These are phyloP conservation scores for Petrocephalus schoutedeni DNA, from an alignment of 2,797 vertebrate genomes.

Conservation along the genomic window DNA sequence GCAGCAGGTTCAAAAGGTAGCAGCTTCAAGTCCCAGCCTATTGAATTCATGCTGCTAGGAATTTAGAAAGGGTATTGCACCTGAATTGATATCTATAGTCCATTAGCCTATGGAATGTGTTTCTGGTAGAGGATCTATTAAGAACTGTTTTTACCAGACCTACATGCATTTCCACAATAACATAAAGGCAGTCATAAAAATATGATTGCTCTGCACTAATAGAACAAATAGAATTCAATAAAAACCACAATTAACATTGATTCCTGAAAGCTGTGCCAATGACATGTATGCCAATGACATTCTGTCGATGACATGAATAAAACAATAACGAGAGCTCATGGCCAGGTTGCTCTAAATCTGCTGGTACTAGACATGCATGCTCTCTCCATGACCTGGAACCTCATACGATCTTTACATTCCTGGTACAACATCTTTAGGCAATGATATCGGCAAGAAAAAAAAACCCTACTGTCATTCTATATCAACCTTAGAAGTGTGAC, in stretches of 20 bases:
- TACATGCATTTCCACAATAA: not conserved
- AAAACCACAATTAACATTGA: not conserved
- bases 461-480: constrained; percentile 11
- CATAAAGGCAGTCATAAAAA: not conserved
- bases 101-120: not conserved
- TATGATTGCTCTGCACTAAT: not conserved
- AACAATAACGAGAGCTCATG: not conserved
- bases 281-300: too few relatives aligned
- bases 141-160: not conserved
- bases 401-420: constrained; percentile 7
- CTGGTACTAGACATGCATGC: not conserved
- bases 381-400: not conserved
- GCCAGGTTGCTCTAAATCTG: not conserved
- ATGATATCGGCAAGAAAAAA: not conserved
- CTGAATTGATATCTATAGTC: not conserved
- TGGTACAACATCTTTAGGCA: constrained; percentile 1
- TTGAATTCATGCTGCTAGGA: not conserved
- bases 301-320: not conserved
- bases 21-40: not conserved
- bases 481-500: not conserved
- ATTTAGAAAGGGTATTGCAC: not conserved
- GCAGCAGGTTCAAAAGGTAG: not conserved
- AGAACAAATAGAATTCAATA: not conserved
- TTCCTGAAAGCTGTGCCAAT: not conserved
- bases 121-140: not conserved